Conservation (phyloP, 2,113 vertebrate genomes). For the Microtus richardsoni region DNA sequence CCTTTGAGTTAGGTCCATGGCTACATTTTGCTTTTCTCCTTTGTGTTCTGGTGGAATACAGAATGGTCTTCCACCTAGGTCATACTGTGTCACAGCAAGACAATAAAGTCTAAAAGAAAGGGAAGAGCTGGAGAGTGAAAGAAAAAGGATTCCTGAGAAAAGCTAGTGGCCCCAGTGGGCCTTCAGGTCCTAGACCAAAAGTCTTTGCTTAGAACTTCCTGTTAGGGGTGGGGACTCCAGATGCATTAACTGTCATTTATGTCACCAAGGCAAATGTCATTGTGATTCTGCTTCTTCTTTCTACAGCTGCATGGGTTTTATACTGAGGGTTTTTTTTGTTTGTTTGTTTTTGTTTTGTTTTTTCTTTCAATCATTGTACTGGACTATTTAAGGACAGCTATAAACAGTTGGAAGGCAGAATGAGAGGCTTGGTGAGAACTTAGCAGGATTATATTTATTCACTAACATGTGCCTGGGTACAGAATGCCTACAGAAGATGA, state of each 20-base stretch:
- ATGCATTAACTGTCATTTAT: neutral
- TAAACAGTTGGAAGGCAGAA: neutral
- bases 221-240: neutral
- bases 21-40: neutral
- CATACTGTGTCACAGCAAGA: neutral
- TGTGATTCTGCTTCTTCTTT: too few species aligned
- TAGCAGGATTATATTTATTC: neutral
- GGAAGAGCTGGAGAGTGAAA: neutral
- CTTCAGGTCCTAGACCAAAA: too few species aligned
- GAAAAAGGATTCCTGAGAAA: neutral
- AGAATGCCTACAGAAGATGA: neutral
- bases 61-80: neutral
- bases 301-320: too few species aligned
- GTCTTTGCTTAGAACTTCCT: neutral
- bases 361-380: neutral
- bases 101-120: neutral
- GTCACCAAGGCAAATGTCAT: too few species aligned
- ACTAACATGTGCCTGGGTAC: neutral
- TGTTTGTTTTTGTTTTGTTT: too few species aligned
- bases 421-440: neutral
- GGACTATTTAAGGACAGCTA: neutral
- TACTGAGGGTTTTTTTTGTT: too few species aligned
- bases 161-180: too few species aligned
- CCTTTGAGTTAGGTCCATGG: neutral
- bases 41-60: neutral